Percentiles rank a stretch among this genome's conserved stretches.
Conservation (phyloP, 2,888 invertebrate species). For the Hedychridium roseum region DNA sequence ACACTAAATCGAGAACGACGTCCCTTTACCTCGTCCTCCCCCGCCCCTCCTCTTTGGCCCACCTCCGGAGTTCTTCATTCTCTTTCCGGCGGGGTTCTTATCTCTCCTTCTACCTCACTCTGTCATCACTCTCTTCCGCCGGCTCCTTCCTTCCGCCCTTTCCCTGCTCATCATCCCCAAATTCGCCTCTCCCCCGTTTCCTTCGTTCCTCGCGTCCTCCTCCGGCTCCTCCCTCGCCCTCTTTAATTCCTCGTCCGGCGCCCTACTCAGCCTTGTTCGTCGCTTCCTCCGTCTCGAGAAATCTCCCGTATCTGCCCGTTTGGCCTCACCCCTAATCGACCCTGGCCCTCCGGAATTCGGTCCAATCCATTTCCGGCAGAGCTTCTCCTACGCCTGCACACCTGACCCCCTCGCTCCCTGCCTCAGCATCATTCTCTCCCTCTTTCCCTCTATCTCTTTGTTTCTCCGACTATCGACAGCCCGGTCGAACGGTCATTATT, state of each 20-base stretch:
- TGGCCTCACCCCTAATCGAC: slow-evolving; percentile 42
- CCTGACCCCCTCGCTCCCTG: slow-evolving; percentile 38
- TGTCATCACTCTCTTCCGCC: no score
- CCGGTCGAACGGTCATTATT: slow-evolving; percentile 37
- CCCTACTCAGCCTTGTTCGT: no score
- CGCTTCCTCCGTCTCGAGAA: no score
- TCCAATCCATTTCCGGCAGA: slow-evolving; percentile 42
- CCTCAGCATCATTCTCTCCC: slow-evolving; percentile 20
- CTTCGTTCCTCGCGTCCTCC: no score
- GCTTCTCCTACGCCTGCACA: slow-evolving; percentile 38
- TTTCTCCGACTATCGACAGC: no score
- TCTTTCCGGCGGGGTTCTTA: no score
- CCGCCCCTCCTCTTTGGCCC: slow-evolving; percentile 24
- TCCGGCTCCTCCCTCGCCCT: neutral
- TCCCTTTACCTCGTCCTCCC: no score
- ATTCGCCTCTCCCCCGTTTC: no score
- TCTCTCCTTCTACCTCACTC: no score
- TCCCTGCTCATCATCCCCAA: no score
- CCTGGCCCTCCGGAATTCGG: slow-evolving; percentile 38
- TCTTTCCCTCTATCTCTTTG: slow-evolving; percentile 7
- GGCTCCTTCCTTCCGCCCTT: no score
- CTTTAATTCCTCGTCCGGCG: neutral
- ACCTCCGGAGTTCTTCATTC: no score
- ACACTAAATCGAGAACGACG: slow-evolving; percentile 34
- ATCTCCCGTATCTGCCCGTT: slow-evolving; percentile 43